Evolutionary conservation across 2,888 invertebrate genomes (phyloP), one percentile per base, ranked within the genome.

Genomic region (Neuroscelio doddi): DNA sequence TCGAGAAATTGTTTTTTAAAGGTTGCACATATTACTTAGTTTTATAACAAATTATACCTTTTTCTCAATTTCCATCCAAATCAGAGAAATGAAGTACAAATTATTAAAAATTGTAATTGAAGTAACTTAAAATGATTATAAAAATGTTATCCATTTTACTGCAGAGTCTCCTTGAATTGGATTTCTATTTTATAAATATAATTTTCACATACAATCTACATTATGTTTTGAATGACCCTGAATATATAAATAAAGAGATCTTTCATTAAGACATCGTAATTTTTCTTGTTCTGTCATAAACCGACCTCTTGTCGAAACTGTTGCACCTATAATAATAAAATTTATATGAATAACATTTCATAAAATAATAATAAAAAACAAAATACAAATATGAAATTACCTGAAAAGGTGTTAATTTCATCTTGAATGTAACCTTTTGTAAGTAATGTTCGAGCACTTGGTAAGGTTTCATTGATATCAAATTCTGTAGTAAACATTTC

Each of bases 381-480:
- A 12, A 36, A 36, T 1, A n/a, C 21, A 10, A 36, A 34, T 12
- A 1, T 49, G 5, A n/a, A 15, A 42, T 21, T 76, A 82, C 85
- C 85, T 64, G 85, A 85, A 62, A 80, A 85, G 29, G 80, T 82
- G 70, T 84, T 86, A 68, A 89, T 88, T 82, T 88, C 88, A 80
- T 89, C 88, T 72, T 89, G 89, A 27, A 87, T 87, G 21, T 87
- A 85, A 39, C 88, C 88, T 71, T 87, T 85, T 8, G 88, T 89
- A 50, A 89, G 84, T 64, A 88, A 81, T 65, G 88, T 89, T 65
- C 88, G 80, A 71, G 88, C 88, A 70, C 86, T 86, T 27, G 88
- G 85, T 16, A 88, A 87, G 36, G 87, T 88, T 82, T 88, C 87
- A 75, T 89, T 89, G 49, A 89, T 89, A 73, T 88, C 88, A 57